Conservation (phyloP, 2,797 vertebrate genomes). For the Vireo griseus region DNA sequence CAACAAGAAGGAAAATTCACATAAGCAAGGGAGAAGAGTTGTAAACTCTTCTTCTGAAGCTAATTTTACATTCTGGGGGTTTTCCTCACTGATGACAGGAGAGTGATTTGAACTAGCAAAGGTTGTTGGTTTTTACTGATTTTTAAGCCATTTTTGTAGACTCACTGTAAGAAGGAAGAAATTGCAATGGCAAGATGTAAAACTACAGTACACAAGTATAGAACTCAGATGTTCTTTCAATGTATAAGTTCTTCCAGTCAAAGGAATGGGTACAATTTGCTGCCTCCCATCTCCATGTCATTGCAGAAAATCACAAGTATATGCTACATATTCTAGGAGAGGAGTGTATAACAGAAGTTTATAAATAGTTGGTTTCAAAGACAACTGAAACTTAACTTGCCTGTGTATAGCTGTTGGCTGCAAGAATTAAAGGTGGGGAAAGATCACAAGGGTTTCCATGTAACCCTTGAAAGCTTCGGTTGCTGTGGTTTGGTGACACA, state of each 20-base stretch:
- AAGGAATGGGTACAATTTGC: neutral
- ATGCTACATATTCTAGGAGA: neutral
- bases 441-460: neutral
- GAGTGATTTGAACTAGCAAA: neutral
- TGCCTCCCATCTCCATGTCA: neutral
- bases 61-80: neutral
- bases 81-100: neutral
- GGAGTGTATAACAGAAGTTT: neutral
- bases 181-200: neutral
- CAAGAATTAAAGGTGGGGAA: neutral
- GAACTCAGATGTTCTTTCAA: neutral
- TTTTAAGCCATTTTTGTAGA: neutral
- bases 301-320: neutral
- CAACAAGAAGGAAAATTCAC: neutral
- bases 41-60: neutral
- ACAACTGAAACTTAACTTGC: neutral
- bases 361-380: neutral
- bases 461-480: neutral
- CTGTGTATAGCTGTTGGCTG: neutral
- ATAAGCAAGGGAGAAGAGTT: accelerated
- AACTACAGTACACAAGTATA: neutral
- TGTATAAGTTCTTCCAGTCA: neutral
- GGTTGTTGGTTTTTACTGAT: neutral
- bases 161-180: neutral
- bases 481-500: neutral